Percentiles rank a stretch among this genome's conserved stretches.
Conservation (phyloP, 2,113 vertebrate species). For the Taxidea taxus region DNA sequence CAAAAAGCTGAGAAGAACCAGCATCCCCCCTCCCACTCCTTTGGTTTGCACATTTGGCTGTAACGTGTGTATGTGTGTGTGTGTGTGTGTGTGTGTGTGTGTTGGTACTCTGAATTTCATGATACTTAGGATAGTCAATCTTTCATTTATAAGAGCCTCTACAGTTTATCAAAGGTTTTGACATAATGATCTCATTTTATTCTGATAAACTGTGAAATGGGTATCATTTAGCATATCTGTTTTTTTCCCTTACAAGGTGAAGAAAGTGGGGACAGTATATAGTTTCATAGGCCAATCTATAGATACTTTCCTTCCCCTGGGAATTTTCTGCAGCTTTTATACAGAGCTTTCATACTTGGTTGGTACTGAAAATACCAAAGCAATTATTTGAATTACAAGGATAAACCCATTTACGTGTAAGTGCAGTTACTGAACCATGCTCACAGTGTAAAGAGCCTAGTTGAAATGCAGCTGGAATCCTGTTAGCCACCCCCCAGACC, state of each 20-base stretch:
- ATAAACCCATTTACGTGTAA: conserved; percentile 18
- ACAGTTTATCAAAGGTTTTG: neutral
- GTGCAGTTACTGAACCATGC: neutral
- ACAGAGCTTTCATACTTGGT: neutral
- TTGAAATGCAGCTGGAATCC: neutral
- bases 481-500: neutral
- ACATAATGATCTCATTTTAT: neutral
- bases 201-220: neutral
- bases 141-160: neutral
- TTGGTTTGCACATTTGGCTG: neutral
- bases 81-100: neutral
- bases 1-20: conserved; percentile 51
- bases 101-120: neutral
- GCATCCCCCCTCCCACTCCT: neutral
- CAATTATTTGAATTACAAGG: conserved; percentile 43
- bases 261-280: neutral
- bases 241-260: neutral
- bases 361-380: conserved; percentile 44
- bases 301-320: neutral
- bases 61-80: neutral
- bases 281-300: neutral
- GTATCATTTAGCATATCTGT: neutral
- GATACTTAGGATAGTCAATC: neutral
- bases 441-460: neutral
- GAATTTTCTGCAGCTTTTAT: conserved; percentile 38